Conservation (phyloP, 1,140 invertebrate species). For the Cephus cinctus region DNA sequence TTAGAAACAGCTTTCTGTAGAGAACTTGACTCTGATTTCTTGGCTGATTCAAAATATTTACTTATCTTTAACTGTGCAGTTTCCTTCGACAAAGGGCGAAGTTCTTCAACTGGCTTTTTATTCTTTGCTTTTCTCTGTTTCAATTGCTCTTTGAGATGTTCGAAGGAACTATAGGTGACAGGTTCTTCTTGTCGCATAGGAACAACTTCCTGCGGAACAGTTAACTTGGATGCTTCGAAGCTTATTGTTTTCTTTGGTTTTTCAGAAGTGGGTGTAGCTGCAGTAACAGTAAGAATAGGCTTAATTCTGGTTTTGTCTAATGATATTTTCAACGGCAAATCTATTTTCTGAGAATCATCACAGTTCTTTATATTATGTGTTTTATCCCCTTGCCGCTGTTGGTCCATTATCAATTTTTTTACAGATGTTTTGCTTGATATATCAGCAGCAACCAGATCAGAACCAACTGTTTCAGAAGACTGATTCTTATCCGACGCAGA, state of each 20-base stretch:
- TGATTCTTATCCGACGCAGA: constrained; percentile 2
- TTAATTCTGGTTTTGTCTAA: not conserved
- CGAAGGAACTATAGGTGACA: constrained; percentile 25
- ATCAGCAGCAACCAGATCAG: not conserved
- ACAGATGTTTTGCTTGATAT: not conserved
- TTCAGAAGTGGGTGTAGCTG: constrained; percentile 40
- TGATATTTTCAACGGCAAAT: not conserved
- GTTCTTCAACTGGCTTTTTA: constrained; percentile 25
- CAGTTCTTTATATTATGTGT: too few species aligned
- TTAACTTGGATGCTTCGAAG: constrained; percentile 17
- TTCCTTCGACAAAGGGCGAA: constrained; percentile 42
- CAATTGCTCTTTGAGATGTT: constrained; percentile 42
- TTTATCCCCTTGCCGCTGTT: too few species aligned
- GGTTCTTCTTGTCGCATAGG: constrained; percentile 7
- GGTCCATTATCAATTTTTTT: not conserved
- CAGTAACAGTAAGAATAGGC: constrained; percentile 35
- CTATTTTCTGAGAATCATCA: not conserved
- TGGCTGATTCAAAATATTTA: constrained; percentile 38
- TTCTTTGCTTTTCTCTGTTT: constrained; percentile 43
- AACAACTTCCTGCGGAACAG: constrained; percentile 23
- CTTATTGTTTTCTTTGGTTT: constrained; percentile 17
- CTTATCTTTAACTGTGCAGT: constrained; percentile 42
- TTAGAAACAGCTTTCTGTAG: constrained; percentile 7
- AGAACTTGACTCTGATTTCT: too few species aligned
- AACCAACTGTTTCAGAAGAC: not conserved